Conservation (phyloP, 2,888 invertebrate genomes). For the Papilio gigon region DNA sequence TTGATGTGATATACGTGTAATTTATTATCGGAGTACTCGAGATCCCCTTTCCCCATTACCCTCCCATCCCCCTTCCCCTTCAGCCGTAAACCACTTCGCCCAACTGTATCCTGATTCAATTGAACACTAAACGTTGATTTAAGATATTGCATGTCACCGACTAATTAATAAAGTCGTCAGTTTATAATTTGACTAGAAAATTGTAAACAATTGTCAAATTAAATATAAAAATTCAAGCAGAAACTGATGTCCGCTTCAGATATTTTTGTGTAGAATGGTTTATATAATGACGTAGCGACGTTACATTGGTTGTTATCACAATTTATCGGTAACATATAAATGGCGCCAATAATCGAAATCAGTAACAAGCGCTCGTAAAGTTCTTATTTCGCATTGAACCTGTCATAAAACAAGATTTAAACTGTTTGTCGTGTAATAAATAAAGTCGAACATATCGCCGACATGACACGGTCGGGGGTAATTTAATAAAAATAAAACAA, state of each 20-base stretch:
- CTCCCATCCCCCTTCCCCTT: slow-evolving; percentile 9
- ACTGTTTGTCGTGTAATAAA: slow-evolving; percentile 57
- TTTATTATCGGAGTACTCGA: slow-evolving; percentile 54
- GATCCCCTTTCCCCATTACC: slow-evolving; percentile 38
- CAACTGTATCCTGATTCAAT: slow-evolving; percentile 52
- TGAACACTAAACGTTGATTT: slow-evolving; percentile 45
- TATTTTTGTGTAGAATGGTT: background rate
- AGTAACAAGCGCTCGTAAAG: slow-evolving; percentile 64
- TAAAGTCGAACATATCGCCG: slow-evolving; percentile 38
- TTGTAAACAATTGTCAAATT: background rate
- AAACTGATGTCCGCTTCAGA: background rate
- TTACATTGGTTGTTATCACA: background rate
- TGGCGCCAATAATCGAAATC: slow-evolving; percentile 61
- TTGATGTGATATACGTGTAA: slow-evolving; percentile 53
- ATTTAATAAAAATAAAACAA: slow-evolving; percentile 23
- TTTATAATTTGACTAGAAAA: background rate
- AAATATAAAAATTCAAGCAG: background rate
- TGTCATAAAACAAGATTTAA: slow-evolving; percentile 66
- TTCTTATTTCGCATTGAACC: slow-evolving; percentile 64
- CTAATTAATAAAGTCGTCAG: background rate
- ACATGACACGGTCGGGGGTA: slow-evolving; percentile 16
- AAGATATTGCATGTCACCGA: background rate
- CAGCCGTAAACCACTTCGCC: slow-evolving; percentile 54
- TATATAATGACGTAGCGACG: background rate
- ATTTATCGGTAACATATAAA: slow-evolving; percentile 49